Conservation (phyloP, 2,888 invertebrate species). For the Buathra laborator region DNA sequence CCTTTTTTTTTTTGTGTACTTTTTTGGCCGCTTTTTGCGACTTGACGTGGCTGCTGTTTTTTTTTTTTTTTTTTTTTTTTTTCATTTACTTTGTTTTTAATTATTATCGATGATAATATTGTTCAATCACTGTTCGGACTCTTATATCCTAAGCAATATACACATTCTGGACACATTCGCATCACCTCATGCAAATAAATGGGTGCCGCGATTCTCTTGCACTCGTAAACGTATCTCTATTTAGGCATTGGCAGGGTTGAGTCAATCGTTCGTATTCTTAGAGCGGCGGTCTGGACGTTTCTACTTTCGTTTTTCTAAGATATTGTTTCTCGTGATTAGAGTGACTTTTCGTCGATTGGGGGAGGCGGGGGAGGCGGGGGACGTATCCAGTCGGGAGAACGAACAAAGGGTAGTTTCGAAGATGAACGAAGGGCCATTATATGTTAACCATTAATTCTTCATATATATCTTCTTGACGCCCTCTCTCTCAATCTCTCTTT, state of each 20-base stretch:
- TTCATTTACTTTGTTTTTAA: background rate
- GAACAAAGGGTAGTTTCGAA: slow-evolving; percentile 8
- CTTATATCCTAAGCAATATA: slow-evolving; percentile 60
- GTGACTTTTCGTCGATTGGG: slow-evolving; percentile 24
- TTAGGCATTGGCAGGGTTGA: slow-evolving; percentile 65
- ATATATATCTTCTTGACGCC: background rate
- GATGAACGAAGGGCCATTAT: slow-evolving; percentile 22
- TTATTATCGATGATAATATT: slow-evolving; percentile 62
- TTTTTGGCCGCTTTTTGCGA: slow-evolving; percentile 51
- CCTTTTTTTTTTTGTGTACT: slow-evolving; percentile 54
- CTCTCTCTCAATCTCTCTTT: background rate
- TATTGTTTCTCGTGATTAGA: background rate
- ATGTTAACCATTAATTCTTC: slow-evolving; percentile 2
- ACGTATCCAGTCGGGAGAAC: slow-evolving; percentile 23
- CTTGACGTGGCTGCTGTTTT: slow-evolving; percentile 45
- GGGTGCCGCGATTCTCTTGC: slow-evolving; percentile 19
- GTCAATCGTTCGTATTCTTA: slow-evolving; percentile 53
- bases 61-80: background rate
- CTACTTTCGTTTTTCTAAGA: slow-evolving; percentile 25
- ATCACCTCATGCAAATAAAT: slow-evolving; percentile 27
- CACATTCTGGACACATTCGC: slow-evolving; percentile 48
- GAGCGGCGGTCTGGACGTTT: slow-evolving; percentile 50
- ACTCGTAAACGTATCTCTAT: slow-evolving; percentile 57
- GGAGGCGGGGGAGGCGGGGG: background rate
- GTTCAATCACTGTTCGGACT: slow-evolving; percentile 62